These are phyloP conservation scores for Passer domesticus DNA, from an alignment of 2,113 vertebrate species.

Conservation along the genomic window DNA sequence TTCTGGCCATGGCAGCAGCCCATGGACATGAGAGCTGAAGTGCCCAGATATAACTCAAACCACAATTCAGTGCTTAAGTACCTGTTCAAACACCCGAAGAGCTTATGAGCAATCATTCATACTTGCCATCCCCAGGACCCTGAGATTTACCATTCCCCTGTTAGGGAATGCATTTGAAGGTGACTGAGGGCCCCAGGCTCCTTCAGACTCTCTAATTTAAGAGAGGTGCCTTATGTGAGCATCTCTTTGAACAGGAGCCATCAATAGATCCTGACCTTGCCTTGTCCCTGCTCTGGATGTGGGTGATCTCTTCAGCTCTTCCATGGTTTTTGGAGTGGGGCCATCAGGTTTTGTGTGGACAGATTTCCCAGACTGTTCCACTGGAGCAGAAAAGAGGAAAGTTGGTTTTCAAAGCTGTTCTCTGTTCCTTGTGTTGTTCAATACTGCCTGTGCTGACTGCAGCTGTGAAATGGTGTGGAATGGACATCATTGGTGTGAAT, in stretches of 20 bases:
- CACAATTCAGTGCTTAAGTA: not conserved
- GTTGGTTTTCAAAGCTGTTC: not conserved
- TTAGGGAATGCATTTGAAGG: not conserved
- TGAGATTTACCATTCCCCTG: not conserved
- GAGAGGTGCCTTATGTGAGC: not conserved
- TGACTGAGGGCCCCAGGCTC: not conserved
- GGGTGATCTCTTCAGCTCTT: not conserved
- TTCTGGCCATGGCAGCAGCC: not conserved
- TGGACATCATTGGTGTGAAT: not conserved
- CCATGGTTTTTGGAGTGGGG: not conserved
- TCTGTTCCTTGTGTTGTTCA: not conserved
- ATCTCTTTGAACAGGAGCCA: not conserved
- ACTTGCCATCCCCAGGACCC: accelerated
- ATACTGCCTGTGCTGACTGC: not conserved
- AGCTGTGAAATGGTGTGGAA: not conserved
- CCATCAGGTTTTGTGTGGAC: not conserved
- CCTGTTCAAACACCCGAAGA: not conserved
- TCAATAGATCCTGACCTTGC: not conserved
- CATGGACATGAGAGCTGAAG: not conserved
- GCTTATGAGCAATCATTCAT: not conserved
- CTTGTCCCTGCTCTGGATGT: not conserved
- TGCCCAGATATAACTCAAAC: not conserved
- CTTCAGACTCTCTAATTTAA: not conserved
- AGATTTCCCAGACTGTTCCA: not conserved
- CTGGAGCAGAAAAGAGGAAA: not conserved